Conservation (phyloP, 2,888 invertebrate species). For the Beris chalybata region DNA sequence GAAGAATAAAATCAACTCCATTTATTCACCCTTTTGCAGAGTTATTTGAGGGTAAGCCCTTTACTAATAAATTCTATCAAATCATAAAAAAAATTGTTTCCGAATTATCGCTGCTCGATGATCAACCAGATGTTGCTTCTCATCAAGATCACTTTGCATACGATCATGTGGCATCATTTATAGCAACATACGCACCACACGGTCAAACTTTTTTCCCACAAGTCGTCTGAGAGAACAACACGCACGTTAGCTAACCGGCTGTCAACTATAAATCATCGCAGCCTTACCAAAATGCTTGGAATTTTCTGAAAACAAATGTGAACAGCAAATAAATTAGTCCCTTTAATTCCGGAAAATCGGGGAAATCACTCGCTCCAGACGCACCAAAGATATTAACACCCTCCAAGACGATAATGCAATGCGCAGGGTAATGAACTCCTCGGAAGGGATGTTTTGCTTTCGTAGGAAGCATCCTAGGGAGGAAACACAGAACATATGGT, state of each 20-base stretch:
- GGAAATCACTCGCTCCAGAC: background rate
- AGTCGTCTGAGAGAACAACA: background rate
- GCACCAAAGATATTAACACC: background rate
- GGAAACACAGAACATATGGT: conserved; percentile 15
- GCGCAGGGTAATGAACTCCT: conserved; percentile 10
- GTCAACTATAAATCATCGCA: conserved; percentile 21
- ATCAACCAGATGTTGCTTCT: too few relatives aligned
- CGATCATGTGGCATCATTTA: too few relatives aligned
- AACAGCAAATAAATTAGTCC: conserved; percentile 10
- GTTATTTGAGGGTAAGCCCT: too few relatives aligned
- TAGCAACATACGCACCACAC: too few relatives aligned
- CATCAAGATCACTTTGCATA: too few relatives aligned
- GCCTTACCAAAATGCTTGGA: conserved; percentile 15
- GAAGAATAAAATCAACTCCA: too few relatives aligned
- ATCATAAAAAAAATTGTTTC: too few relatives aligned
- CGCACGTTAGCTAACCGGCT: conserved; percentile 18
- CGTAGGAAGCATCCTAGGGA: conserved; percentile 6
- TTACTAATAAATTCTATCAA: too few relatives aligned
- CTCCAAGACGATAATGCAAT: background rate
- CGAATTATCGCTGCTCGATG: too few relatives aligned
- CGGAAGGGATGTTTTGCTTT: conserved; percentile 7
- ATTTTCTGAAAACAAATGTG: conserved; percentile 27
- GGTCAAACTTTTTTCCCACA: conserved; percentile 18
- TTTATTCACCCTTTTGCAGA: too few relatives aligned
- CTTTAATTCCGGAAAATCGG: background rate